A percentile compares a stretch with the other conserved stretches of the same genome.
Conservation (phyloP, 2,797 vertebrate species). For the Enteromius argenteus region DNA sequence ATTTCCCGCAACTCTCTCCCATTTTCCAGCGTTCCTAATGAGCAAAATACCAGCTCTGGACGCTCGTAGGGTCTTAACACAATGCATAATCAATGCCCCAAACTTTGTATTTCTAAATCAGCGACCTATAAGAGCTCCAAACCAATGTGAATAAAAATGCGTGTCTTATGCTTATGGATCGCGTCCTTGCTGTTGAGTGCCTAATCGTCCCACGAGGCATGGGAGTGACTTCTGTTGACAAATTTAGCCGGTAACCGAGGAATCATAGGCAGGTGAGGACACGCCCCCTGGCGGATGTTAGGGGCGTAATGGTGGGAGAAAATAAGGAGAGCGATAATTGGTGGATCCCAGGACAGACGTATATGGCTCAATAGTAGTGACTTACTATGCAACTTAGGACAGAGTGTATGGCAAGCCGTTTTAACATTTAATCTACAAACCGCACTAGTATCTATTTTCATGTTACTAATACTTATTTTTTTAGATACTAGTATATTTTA, state of each 20-base stretch:
- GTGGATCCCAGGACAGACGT: background rate
- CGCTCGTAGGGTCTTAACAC: conserved; percentile 73
- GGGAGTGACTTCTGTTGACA: conserved; percentile 38
- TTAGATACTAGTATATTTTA: too few relatives aligned
- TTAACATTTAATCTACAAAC: too few relatives aligned
- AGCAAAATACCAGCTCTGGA: conserved; percentile 71
- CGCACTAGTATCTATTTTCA: too few relatives aligned
- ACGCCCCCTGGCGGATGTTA: conserved; percentile 17
- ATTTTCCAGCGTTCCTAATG: conserved; percentile 71
- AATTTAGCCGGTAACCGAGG: conserved; percentile 39
- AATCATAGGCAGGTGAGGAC: conserved; percentile 56
- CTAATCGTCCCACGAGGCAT: background rate
- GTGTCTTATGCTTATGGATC: background rate
- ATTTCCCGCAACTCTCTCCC: conserved; percentile 64
- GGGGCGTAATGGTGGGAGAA: background rate
- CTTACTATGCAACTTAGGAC: conserved; percentile 24
- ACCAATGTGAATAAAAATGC: background rate
- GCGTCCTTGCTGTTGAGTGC: conserved; percentile 3
- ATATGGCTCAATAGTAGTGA: conserved; percentile 60
- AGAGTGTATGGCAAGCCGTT: background rate
- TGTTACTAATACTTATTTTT: too few relatives aligned
- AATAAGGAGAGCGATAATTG: background rate
- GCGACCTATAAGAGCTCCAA: background rate
- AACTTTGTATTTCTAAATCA: conserved; percentile 19
- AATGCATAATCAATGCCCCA: conserved; percentile 71